A percentile compares a stretch with the other conserved stretches of the same genome.
phyloP scores from a whole-genome alignment of 2,888 invertebrate genomes.

The Sphecodes monilicornis region DNA sequence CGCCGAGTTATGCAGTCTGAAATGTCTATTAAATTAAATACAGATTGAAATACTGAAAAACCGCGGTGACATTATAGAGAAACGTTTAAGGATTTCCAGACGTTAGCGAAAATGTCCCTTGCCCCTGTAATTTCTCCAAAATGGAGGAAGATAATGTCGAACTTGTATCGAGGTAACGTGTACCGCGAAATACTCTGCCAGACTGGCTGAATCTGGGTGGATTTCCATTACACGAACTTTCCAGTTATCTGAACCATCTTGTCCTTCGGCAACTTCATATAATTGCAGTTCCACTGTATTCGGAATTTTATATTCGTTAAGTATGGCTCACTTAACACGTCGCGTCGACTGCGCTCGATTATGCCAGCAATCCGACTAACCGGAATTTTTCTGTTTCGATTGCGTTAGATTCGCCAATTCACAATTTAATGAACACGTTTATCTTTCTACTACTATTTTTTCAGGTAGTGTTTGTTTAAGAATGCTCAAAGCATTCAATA shows the following conservation, averaged over 20 bases:
- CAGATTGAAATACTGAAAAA: not conserved
- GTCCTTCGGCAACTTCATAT: conserved; percentile 3
- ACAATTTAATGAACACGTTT: no score
- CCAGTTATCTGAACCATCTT: not conserved
- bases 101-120: not conserved
- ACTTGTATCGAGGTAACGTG: conserved; percentile 7
- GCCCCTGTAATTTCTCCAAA: not conserved
- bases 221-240: conserved; percentile 11
- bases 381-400: not conserved
- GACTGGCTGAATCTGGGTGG: conserved; percentile 2
- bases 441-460: no score
- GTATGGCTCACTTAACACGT: not conserved
- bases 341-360: not conserved
- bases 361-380: not conserved
- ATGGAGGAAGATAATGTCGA: not conserved
- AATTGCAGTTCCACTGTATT: conserved; percentile 19
- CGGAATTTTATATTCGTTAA: conserved; percentile 7
- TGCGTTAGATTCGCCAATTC: no score
- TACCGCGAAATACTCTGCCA: not conserved
- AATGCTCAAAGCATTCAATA: no score
- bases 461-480: no score
- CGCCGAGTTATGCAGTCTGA: not conserved
- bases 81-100: not conserved
- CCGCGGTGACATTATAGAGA: not conserved
- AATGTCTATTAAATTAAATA: not conserved